Evolutionary conservation across 2,113 vertebrate species (phyloP), one percentile per base, ranked within the genome.

Genomic region (Suncus etruscus): DNA sequence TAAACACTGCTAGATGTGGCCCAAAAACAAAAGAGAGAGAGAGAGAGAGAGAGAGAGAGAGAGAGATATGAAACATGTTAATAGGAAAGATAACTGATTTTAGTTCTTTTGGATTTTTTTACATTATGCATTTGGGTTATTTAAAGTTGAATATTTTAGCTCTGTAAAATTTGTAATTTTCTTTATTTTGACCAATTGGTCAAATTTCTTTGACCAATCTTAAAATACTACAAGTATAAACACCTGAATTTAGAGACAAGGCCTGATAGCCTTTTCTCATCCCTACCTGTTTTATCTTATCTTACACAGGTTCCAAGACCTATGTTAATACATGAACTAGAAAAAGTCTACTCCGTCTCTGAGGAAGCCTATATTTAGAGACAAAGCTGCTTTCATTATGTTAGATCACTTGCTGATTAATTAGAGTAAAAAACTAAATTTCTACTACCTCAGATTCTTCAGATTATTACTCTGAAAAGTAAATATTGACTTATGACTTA

Each of bases 341-440:
- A 76, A 0, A 47, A n/a, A 68, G 31, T 86, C 29, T 32, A 63
- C 58, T 74, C 47, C n/a, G 20, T 83, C 14, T 22, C 11, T 8
- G 76, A 79, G 25, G n/a, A 87, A 94, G 69, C 7, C 31, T 79
- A 85, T 77, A 77, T n/a, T 78, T 79, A 84, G 32, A 93, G 32
- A 39, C 12, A 22, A 16, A 0, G 11, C 25, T 86, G 68, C 61
- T 24, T 5, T 83, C 47, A 29, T 76, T 63, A 79, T 39, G 50
- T 82, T 65, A 22, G 51, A 79, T 65, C n/a, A 29, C 58, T 61
- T 16, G 31, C 7, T 83, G 51, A 25, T 73, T 54, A 76, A 51
- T 54, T 83, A 69, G 51, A 83, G 74, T 27, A 29, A 58, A 50
- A 79, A 87, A 82, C 18, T 6, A 6, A 66, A 66, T 66, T 61